Evolutionary conservation across 1,140 invertebrate genomes (phyloP).

Genomic region (Kradibia gibbosae): DNA sequence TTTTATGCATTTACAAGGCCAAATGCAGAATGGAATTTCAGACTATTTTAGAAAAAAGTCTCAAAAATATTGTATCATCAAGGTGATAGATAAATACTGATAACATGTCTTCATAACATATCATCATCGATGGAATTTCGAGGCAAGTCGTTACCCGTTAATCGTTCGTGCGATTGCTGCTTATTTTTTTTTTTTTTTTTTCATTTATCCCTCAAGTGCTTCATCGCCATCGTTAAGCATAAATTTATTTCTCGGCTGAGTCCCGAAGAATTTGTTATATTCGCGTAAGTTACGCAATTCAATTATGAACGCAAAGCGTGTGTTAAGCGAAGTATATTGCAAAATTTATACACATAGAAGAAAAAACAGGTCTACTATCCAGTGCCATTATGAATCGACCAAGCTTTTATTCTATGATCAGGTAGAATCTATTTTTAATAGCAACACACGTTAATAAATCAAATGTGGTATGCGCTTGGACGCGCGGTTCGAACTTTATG

Average conservation of each 20-base stretch:
- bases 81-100: slow-evolving; percentile 41
- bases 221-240: slow-evolving; percentile 49
- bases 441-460: slow-evolving; percentile 43
- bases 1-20: too few species aligned
- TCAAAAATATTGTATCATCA: slow-evolving; percentile 11
- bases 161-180: slow-evolving; percentile 6
- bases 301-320: slow-evolving; percentile 30
- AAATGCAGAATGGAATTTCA: too few species aligned
- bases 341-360: slow-evolving; percentile 40
- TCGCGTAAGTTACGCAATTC: slow-evolving; percentile 45
- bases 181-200: slow-evolving; percentile 4
- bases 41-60: not conserved
- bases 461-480: slow-evolving; percentile 17
- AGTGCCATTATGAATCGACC: slow-evolving; percentile 31
- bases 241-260: slow-evolving; percentile 42
- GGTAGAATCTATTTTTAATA: slow-evolving; percentile 47
- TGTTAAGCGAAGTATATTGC: slow-evolving; percentile 37
- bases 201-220: not conserved
- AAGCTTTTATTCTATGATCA: slow-evolving; percentile 36
- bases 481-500: slow-evolving; percentile 23
- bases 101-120: slow-evolving; percentile 24
- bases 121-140: slow-evolving; percentile 11
- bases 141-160: slow-evolving; percentile 29
- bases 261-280: slow-evolving; percentile 46
- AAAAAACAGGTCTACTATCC: slow-evolving; percentile 1